A percentile compares a stretch with the other conserved stretches of the same genome.
phyloP scores from a whole-genome alignment of 1,140 invertebrate species.

The Dinothrombium tinctorium region DNA sequence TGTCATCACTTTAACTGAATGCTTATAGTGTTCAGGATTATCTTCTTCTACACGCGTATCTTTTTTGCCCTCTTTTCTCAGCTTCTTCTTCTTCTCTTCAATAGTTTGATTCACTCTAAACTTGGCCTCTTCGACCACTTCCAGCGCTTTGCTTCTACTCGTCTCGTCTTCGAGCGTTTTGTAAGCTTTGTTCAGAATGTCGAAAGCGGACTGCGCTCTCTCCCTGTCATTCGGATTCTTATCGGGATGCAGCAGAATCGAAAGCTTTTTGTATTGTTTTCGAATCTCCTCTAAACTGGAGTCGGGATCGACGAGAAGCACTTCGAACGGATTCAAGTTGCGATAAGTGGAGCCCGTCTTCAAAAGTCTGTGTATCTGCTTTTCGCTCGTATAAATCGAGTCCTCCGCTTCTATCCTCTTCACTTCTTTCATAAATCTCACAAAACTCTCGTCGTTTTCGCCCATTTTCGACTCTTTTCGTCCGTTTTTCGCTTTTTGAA shows the following conservation, averaged over 20 bases:
- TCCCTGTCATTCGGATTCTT: constrained; percentile 91
- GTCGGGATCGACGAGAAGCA: constrained; percentile 48
- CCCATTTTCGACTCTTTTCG: too few relatives aligned
- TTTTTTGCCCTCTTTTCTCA: constrained; percentile 67
- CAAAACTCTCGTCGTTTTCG: too few relatives aligned
- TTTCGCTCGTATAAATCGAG: constrained; percentile 66
- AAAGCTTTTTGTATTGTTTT: constrained; percentile 85
- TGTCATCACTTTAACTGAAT: constrained; percentile 84
- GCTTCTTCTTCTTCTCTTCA: constrained; percentile 75
- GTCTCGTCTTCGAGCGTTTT: constrained; percentile 87
- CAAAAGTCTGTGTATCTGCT: constrained; percentile 78
- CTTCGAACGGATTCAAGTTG: constrained; percentile 87
- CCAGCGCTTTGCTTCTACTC: constrained; percentile 73
- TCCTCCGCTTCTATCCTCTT: constrained; percentile 85
- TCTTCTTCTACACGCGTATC: constrained; percentile 65
- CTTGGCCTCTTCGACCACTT: constrained; percentile 89
- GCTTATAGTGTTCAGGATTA: constrained; percentile 69
- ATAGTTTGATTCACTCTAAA: constrained; percentile 33
- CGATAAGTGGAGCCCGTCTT: constrained; percentile 83
- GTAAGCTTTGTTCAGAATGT: constrained; percentile 80
- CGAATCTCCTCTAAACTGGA: constrained; percentile 69
- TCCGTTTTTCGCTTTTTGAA: too few relatives aligned
- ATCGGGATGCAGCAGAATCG: constrained; percentile 93
- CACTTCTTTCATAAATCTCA: constrained; percentile 37
- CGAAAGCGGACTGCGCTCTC: constrained; percentile 53